These are phyloP conservation scores for Xylota sylvarum DNA, from an alignment of 2,888 invertebrate species.

Conservation along the genomic window DNA sequence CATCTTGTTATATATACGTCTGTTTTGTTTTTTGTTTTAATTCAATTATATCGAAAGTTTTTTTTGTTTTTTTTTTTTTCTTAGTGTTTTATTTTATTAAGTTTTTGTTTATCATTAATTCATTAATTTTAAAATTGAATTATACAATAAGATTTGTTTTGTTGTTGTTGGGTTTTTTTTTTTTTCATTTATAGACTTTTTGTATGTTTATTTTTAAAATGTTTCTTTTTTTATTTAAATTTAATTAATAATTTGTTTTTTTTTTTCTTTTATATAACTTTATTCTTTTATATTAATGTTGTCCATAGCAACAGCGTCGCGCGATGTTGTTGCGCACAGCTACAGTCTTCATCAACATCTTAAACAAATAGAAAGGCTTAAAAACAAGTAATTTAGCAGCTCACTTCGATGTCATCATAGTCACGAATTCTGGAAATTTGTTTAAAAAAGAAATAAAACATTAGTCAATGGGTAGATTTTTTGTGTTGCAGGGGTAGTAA, in stretches of 20 bases:
- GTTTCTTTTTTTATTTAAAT: slow-evolving; percentile 78
- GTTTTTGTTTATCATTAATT: slow-evolving; percentile 76
- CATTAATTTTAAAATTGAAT: slow-evolving; percentile 75
- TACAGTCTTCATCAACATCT: slow-evolving; percentile 87
- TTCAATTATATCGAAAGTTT: slow-evolving; percentile 76
- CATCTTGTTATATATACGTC: slow-evolving; percentile 69
- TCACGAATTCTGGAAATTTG: slow-evolving; percentile 97
- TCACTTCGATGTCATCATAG: slow-evolving; percentile 99
- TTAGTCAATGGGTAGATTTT: not conserved
- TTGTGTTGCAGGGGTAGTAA: not conserved
- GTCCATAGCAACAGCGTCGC: slow-evolving; percentile 85
- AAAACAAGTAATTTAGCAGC: slow-evolving; percentile 89
- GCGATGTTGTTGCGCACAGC: slow-evolving; percentile 86
- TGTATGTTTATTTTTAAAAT: slow-evolving; percentile 70
- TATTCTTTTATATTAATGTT: slow-evolving; percentile 79
- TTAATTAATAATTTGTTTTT: slow-evolving; percentile 79
- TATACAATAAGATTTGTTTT: slow-evolving; percentile 76
- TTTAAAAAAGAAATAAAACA: slow-evolving; percentile 55
- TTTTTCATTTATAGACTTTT: slow-evolving; percentile 72
- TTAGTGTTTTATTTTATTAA: slow-evolving; percentile 80
- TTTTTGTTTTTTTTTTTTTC: slow-evolving; percentile 78
- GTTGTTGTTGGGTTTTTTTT: slow-evolving; percentile 72
- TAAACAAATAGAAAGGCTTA: slow-evolving; percentile 87
- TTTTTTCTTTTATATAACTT: slow-evolving; percentile 81
- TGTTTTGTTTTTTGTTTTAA: slow-evolving; percentile 76